phyloP scores from a whole-genome alignment of 2,888 invertebrate genomes.

The Stomorhina lunata region DNA sequence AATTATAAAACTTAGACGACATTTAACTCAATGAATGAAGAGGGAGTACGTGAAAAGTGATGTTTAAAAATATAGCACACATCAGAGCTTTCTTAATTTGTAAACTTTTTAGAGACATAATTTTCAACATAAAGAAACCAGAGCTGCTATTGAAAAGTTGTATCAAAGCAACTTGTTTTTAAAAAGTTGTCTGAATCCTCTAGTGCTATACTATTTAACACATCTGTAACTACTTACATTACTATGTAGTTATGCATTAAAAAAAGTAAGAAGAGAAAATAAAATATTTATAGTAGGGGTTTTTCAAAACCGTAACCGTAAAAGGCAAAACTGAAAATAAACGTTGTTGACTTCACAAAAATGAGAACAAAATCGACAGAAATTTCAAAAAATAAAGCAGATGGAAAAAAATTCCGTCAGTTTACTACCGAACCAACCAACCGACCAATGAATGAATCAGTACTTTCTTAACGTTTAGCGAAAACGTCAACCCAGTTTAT shows the following conservation, averaged over 20 bases:
- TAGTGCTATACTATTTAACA: background rate
- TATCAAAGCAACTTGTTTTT: background rate
- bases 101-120: too few relatives aligned
- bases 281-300: background rate
- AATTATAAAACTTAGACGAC: conserved; percentile 25
- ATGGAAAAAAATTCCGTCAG: background rate
- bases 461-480: conserved; percentile 18
- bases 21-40: background rate
- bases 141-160: background rate
- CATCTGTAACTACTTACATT: background rate
- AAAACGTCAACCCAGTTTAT: conserved; percentile 22
- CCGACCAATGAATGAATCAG: background rate
- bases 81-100: too few relatives aligned
- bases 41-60: background rate
- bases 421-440: conserved; percentile 2
- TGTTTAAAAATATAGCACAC: background rate
- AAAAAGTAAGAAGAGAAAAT: background rate
- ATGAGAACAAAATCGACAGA: background rate
- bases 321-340: background rate
- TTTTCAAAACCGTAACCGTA: conserved; percentile 22
- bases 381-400: background rate
- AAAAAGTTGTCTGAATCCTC: background rate
- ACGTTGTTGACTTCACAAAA: background rate
- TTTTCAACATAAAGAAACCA: background rate
- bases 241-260: background rate